phyloP scores from a whole-genome alignment of 2,113 vertebrate genomes.

The Cheilinus undulatus region DNA sequence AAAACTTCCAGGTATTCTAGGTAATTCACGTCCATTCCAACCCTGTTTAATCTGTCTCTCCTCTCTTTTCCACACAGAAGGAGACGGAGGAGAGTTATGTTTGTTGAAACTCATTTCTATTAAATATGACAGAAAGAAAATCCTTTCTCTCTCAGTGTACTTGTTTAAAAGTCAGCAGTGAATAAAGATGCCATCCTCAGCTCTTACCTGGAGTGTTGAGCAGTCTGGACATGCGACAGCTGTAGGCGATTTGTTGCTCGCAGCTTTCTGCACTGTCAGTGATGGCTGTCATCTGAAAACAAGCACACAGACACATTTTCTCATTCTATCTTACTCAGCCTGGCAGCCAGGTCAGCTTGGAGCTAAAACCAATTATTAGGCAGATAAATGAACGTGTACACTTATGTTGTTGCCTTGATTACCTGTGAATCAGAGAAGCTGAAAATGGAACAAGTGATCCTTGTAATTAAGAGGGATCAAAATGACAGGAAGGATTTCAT shows the following conservation, averaged over 20 bases:
- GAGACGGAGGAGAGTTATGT: background rate
- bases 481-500: constrained; percentile 22
- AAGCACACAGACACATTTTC: constrained; percentile 36
- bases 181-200: constrained; percentile 54
- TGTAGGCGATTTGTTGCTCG: constrained; percentile 93
- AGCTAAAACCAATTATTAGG: constrained; percentile 35
- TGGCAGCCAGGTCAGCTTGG: constrained; percentile 53
- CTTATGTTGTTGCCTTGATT: constrained; percentile 40
- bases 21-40: too few relatives aligned
- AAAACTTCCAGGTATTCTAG: too few relatives aligned
- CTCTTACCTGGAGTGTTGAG: constrained; percentile 97
- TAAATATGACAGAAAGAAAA: constrained; percentile 32
- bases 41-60: too few relatives aligned
- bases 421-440: too few relatives aligned
- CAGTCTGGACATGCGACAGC: constrained; percentile 93
- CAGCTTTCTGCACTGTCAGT: constrained; percentile 95
- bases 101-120: constrained; percentile 11
- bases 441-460: too few relatives aligned
- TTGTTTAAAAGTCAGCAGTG: constrained; percentile 25
- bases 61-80: background rate
- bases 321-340: constrained; percentile 53
- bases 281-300: constrained; percentile 88
- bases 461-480: constrained; percentile 13
- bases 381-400: constrained; percentile 8
- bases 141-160: constrained; percentile 1